Percentiles rank a stretch among this genome's conserved stretches.
Conservation (phyloP, 2,797 vertebrate species). For the Brachymystax lenok region DNA sequence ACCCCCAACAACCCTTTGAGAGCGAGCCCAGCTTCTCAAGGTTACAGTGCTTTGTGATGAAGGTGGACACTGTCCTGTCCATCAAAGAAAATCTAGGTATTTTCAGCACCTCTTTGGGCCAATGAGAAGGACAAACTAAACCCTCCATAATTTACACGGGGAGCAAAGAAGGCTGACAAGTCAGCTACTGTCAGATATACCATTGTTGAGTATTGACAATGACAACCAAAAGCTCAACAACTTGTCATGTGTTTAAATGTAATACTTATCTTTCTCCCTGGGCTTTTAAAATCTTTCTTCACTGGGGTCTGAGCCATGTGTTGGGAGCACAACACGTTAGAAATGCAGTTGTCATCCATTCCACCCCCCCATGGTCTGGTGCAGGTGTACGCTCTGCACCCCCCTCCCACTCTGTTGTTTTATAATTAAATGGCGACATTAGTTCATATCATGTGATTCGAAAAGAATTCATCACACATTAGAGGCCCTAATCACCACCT, state of each 20-base stretch:
- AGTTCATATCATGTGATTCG: slow-evolving; percentile 87
- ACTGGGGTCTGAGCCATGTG: slow-evolving; percentile 33
- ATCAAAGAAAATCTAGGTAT: slow-evolving; percentile 18
- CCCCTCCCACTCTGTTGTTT: slow-evolving; percentile 80
- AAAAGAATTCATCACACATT: slow-evolving; percentile 84
- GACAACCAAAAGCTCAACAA: neutral
- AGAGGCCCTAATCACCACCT: slow-evolving; percentile 86
- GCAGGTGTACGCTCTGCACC: slow-evolving; percentile 48
- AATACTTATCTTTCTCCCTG: slow-evolving; percentile 20
- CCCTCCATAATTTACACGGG: neutral
- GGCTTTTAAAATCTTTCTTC: slow-evolving; percentile 20
- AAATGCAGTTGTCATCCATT: slow-evolving; percentile 89
- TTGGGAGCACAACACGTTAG: slow-evolving; percentile 77
- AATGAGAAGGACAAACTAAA: slow-evolving; percentile 3
- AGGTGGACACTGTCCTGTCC: slow-evolving; percentile 9
- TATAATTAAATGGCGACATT: slow-evolving; percentile 89
- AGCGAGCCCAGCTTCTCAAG: slow-evolving; percentile 22
- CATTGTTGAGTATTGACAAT: neutral
- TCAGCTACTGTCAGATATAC: neutral
- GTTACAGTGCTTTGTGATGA: slow-evolving; percentile 25
- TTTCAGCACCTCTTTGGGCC: slow-evolving; percentile 4
- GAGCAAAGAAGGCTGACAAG: neutral
- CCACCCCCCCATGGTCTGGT: slow-evolving; percentile 52
- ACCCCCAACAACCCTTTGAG: slow-evolving; percentile 18
- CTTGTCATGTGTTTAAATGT: slow-evolving; percentile 24